These are phyloP conservation scores for Trilocha varians DNA, from an alignment of 2,888 invertebrate species.

Conservation along the genomic window DNA sequence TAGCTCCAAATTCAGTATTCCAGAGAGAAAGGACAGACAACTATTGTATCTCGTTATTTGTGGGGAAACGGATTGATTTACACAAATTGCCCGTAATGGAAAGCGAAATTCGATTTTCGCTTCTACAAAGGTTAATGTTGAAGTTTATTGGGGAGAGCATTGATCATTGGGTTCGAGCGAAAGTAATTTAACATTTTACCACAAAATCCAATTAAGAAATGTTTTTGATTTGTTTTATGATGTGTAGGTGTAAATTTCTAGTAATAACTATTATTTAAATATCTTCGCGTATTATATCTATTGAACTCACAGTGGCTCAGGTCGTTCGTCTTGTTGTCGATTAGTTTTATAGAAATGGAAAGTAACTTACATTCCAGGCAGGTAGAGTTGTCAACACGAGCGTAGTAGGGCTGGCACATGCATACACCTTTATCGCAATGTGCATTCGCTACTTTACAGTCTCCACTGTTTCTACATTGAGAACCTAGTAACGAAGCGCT, in stretches of 20 bases:
- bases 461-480: conserved; percentile 74
- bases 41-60: conserved; percentile 6
- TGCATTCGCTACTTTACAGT: conserved; percentile 78
- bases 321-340: too few species aligned
- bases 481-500: conserved; percentile 68
- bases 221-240: neutral
- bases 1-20: neutral
- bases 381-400: conserved; percentile 82
- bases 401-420: conserved; percentile 87
- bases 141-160: conserved; percentile 26
- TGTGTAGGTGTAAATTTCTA: neutral
- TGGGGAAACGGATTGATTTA: conserved; percentile 20
- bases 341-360: conserved; percentile 7
- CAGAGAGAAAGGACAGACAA: neutral
- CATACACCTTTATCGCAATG: conserved; percentile 81
- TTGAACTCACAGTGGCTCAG: too few species aligned
- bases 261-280: too few species aligned
- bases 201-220: conserved; percentile 34
- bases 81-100: conserved; percentile 20
- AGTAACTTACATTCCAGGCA: conserved; percentile 87
- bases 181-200: conserved; percentile 45
- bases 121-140: conserved; percentile 24
- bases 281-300: too few species aligned
- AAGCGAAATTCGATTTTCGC: conserved; percentile 27
- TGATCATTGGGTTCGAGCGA: conserved; percentile 36